Conservation (phyloP, 2,888 invertebrate genomes). For the Antheraea yamamai region DNA sequence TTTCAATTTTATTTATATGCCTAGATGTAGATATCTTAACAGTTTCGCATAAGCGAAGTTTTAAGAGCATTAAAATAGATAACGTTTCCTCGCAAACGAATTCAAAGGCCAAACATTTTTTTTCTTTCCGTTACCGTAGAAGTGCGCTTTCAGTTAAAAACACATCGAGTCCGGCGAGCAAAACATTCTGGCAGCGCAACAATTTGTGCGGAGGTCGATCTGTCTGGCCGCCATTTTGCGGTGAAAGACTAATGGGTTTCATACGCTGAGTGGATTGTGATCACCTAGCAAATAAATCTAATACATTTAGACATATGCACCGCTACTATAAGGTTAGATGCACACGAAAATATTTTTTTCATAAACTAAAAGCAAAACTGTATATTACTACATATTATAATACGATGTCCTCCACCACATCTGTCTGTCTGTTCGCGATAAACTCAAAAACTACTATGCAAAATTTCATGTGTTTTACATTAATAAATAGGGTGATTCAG, state of each 20-base stretch:
- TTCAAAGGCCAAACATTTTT: neutral
- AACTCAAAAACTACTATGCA: no score
- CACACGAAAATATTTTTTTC: no score
- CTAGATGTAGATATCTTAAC: no score
- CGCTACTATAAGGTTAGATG: neutral
- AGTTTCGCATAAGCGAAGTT: neutral
- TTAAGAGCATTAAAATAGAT: neutral
- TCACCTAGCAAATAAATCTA: neutral
- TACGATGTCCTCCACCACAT: no score
- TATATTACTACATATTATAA: no score
- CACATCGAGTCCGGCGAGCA: slow-evolving; percentile 10
- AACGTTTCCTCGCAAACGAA: neutral
- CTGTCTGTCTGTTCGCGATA: no score
- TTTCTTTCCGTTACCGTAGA: neutral
- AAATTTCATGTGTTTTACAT: no score
- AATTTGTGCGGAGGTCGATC: slow-evolving; percentile 23
- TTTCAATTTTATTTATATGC: no score
- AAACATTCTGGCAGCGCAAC: slow-evolving; percentile 22
- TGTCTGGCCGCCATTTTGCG: slow-evolving; percentile 10
- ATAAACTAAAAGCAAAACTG: no score
- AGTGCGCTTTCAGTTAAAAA: slow-evolving; percentile 5
- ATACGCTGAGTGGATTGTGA: slow-evolving; percentile 10
- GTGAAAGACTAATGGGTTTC: slow-evolving; percentile 16
- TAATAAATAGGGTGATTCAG: no score
- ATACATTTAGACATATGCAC: neutral